Conservation (phyloP, 1,140 invertebrate species). For the Drosophila sechellia region DNA sequence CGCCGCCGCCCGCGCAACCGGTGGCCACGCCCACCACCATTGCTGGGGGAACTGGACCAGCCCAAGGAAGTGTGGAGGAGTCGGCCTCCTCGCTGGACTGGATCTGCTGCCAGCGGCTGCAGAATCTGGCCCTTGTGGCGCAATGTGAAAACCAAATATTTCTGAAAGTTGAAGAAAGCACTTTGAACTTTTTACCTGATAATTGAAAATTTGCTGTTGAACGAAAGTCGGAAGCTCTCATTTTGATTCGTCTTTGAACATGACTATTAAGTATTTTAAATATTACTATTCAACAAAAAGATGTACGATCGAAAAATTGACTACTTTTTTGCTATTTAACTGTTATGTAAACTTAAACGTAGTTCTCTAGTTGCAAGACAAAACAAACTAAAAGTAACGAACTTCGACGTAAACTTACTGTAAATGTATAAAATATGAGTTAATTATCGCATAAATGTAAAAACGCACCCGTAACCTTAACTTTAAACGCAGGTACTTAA, state of each 20-base stretch:
- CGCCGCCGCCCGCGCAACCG: slow-evolving; percentile 10
- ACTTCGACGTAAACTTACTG: slow-evolving; percentile 44
- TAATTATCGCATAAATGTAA: slow-evolving; percentile 52
- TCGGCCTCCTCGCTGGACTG: slow-evolving; percentile 60
- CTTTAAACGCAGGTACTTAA: slow-evolving; percentile 61
- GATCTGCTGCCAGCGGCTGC: slow-evolving; percentile 76
- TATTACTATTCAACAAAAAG: slow-evolving; percentile 49
- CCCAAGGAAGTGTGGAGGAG: slow-evolving; percentile 38
- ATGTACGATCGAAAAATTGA: slow-evolving; percentile 43
- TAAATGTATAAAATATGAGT: slow-evolving; percentile 74
- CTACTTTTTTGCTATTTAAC: slow-evolving; percentile 73
- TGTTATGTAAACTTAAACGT: slow-evolving; percentile 68
- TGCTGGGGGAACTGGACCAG: slow-evolving; percentile 14
- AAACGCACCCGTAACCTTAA: slow-evolving; percentile 52
- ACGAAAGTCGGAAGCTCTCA: slow-evolving; percentile 27
- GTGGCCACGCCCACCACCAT: slow-evolving; percentile 9
- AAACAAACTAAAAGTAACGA: slow-evolving; percentile 23
- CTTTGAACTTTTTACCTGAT: slow-evolving; percentile 82
- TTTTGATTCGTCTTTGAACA: slow-evolving; percentile 60
- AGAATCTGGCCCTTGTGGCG: slow-evolving; percentile 75
- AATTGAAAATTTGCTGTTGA: slow-evolving; percentile 82
- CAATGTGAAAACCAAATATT: slow-evolving; percentile 84
- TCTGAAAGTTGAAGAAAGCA: slow-evolving; percentile 79
- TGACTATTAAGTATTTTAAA: slow-evolving; percentile 73
- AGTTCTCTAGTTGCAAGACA: slow-evolving; percentile 61